Conservation (phyloP, 2,113 vertebrate species). For the Phasianus colchicus region DNA sequence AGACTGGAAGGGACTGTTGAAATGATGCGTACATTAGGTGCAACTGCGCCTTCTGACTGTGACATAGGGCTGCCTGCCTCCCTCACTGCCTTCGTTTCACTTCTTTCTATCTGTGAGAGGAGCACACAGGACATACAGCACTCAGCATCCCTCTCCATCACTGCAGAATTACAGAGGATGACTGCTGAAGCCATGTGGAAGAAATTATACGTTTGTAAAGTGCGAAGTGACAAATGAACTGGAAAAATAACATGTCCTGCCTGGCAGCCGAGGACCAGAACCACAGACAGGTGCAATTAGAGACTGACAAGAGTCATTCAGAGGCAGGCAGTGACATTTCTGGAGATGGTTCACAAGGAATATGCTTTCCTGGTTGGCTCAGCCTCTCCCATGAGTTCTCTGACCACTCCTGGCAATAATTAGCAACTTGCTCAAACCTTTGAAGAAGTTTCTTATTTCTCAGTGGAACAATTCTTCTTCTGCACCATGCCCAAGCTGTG, state of each 20-base stretch:
- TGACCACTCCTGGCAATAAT: not conserved
- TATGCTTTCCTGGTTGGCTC: not conserved
- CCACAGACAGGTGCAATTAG: not conserved
- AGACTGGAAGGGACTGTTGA: not conserved
- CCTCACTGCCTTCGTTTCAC: not conserved
- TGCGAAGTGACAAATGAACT: not conserved
- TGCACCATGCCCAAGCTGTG: not conserved
- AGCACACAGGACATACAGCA: not conserved
- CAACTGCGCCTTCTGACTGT: not conserved
- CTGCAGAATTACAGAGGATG: not conserved
- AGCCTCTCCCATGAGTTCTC: not conserved
- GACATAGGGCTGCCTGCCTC: not conserved
- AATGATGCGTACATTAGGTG: not conserved
- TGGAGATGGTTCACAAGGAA: not conserved
- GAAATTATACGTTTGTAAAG: not conserved
- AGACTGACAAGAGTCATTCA: not conserved
- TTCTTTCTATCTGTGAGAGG: not conserved
- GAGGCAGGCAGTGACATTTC: not conserved
- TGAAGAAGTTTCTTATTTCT: not conserved
- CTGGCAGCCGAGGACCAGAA: not conserved
- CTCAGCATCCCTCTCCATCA: not conserved
- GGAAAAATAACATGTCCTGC: not conserved
- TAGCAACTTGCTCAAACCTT: not conserved
- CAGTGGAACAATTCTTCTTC: not conserved
- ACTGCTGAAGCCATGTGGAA: not conserved